Percentiles rank a stretch among this genome's conserved stretches.
These are phyloP conservation scores for Serinus canaria DNA, from an alignment of 2,113 vertebrate genomes.

Conservation along the genomic window DNA sequence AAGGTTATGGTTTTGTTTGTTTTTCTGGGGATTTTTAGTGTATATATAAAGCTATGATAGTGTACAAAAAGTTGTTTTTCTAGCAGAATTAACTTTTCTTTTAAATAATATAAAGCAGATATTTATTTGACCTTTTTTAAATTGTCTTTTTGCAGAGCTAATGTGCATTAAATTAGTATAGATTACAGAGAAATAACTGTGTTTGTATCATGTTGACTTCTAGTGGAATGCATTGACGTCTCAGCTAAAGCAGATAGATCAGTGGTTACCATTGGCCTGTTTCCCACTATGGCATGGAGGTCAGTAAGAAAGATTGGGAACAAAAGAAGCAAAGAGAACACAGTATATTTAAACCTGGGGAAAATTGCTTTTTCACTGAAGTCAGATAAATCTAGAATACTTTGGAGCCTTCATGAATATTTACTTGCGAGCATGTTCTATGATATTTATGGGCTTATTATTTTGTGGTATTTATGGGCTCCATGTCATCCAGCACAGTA, in stretches of 20 bases:
- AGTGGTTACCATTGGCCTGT: neutral
- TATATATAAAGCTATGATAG: neutral
- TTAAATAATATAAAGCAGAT: neutral
- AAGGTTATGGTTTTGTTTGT: neutral
- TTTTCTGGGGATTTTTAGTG: neutral
- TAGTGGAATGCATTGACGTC: fast-evolving
- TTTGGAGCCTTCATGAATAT: neutral
- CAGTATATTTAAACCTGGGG: neutral
- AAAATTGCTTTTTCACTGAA: neutral
- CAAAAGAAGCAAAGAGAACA: neutral
- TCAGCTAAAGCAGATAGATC: neutral
- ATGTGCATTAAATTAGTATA: neutral
- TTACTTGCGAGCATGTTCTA: neutral
- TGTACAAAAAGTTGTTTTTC: neutral
- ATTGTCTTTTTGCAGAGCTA: neutral
- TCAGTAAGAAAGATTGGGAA: neutral
- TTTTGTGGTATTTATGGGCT: neutral
- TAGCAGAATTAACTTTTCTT: neutral
- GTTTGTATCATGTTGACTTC: neutral
- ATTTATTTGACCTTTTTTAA: neutral
- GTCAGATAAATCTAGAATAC: neutral
- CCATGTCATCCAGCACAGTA: neutral
- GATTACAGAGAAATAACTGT: neutral
- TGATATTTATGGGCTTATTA: neutral
- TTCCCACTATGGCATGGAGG: neutral